Evolutionary conservation across 2,888 invertebrate genomes (phyloP).

Genomic region (Torymus aiolomorphi): DNA sequence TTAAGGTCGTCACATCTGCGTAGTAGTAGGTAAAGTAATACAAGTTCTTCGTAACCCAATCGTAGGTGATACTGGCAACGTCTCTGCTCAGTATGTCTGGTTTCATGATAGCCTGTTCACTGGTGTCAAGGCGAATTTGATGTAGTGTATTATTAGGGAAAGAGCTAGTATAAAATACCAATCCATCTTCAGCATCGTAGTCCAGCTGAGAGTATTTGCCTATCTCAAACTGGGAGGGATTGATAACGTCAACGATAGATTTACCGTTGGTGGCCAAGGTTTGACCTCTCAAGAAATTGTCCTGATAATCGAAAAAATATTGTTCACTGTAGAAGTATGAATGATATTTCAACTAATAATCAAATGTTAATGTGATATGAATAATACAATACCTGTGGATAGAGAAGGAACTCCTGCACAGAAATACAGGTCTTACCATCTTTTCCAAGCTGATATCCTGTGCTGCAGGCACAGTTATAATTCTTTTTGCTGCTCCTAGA

Average conservation of each 20-base stretch:
- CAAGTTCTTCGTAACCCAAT: conserved; percentile 46
- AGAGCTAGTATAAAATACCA: conserved; percentile 16
- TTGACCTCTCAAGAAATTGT: background rate
- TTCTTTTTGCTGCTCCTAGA: conserved; percentile 9
- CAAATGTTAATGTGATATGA: background rate
- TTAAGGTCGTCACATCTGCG: conserved; percentile 22
- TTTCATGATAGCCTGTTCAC: background rate
- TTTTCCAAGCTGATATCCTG: conserved; percentile 28
- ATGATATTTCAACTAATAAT: background rate
- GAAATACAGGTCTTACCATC: conserved; percentile 21
- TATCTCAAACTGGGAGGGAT: conserved; percentile 17
- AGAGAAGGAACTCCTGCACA: conserved; percentile 22
- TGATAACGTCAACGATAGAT: conserved; percentile 2
- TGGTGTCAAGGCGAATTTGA: background rate
- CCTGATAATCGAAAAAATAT: background rate
- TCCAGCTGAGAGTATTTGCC: background rate
- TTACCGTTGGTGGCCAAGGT: background rate
- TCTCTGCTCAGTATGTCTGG: conserved; percentile 29
- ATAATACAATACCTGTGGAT: conserved; percentile 9
- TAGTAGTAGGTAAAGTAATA: conserved; percentile 48
- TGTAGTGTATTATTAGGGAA: conserved; percentile 29
- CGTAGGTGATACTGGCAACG: conserved; percentile 22
- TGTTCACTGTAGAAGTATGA: no score
- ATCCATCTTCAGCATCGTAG: background rate
- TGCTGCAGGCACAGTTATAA: conserved; percentile 30